Percentiles rank a stretch among this genome's conserved stretches.
Conservation (phyloP, 2,797 vertebrate genomes). For the Potorous gilbertii region DNA sequence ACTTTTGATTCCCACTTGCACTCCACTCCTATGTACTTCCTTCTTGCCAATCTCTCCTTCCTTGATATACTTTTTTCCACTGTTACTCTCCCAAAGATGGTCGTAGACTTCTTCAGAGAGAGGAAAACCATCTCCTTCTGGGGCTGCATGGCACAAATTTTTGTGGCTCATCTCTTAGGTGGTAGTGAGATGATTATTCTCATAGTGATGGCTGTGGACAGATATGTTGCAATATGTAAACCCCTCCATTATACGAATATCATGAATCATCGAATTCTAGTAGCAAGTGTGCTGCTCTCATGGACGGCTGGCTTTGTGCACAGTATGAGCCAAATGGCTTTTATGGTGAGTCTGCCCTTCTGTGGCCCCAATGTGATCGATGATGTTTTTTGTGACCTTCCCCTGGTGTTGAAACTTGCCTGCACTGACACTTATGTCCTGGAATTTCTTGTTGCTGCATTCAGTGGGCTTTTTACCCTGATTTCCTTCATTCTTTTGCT, state of each 20-base stretch:
- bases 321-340: constrained; percentile 62
- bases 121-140: constrained; percentile 62
- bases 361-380: constrained; percentile 65
- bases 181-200: constrained; percentile 73
- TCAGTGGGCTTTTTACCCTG: constrained; percentile 69
- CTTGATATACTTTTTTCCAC: constrained; percentile 66
- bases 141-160: constrained; percentile 73
- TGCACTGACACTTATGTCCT: constrained; percentile 66
- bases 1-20: constrained; percentile 43
- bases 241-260: constrained; percentile 70
- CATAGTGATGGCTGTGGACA: constrained; percentile 69
- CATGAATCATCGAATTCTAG: constrained; percentile 54
- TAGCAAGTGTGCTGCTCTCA: constrained; percentile 45
- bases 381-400: constrained; percentile 70
- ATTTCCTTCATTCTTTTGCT: constrained; percentile 68
- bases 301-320: constrained; percentile 67
- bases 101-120: constrained; percentile 64
- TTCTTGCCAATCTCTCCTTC: constrained; percentile 68
- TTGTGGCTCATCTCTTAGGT: constrained; percentile 70
- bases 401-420: constrained; percentile 62
- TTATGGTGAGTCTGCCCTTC: constrained; percentile 64
- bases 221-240: constrained; percentile 72
- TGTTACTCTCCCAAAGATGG: constrained; percentile 64
- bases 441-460: constrained; percentile 67
- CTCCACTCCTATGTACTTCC: constrained; percentile 68